Percentiles rank a stretch among this genome's conserved stretches.
phyloP scores from a whole-genome alignment of 2,797 vertebrate genomes.

The Rallus crepitans region DNA sequence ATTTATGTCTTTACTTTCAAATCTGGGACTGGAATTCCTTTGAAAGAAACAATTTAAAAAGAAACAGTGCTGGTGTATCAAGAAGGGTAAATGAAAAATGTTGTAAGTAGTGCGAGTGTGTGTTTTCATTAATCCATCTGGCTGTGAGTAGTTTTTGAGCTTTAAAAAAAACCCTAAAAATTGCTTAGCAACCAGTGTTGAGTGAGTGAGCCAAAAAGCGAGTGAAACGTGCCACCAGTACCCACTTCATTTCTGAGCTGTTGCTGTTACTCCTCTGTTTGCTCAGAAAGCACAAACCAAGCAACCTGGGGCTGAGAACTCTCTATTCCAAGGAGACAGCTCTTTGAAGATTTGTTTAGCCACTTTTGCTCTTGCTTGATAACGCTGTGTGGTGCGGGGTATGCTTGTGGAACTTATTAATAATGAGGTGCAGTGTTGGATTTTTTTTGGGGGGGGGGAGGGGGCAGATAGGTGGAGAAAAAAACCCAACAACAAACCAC shows the following conservation, averaged over 20 bases:
- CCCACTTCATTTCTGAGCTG: background rate
- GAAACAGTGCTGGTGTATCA: background rate
- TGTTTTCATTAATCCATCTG: conserved; percentile 69
- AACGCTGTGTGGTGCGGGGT: accelerated
- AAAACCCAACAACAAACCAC: no score
- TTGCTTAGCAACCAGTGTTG: conserved; percentile 65
- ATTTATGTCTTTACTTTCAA: background rate
- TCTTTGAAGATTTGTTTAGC: background rate
- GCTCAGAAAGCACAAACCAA: background rate
- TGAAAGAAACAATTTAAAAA: conserved; percentile 12
- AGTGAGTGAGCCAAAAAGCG: conserved; percentile 36
- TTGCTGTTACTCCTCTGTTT: background rate
- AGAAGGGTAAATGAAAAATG: conserved; percentile 41
- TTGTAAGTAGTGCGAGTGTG: conserved; percentile 15
- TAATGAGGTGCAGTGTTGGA: background rate
- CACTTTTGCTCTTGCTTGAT: background rate
- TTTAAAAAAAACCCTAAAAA: background rate
- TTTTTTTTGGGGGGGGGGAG: background rate
- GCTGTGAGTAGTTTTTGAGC: conserved; percentile 47
- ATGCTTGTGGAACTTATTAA: background rate
- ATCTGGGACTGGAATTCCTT: background rate
- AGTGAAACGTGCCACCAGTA: conserved; percentile 23
- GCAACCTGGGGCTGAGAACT: background rate
- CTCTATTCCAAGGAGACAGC: background rate
- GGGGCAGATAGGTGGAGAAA: no score